Evolutionary conservation across 2,888 invertebrate species (phyloP).

Genomic region (Acanthosoma haemorrhoidale): DNA sequence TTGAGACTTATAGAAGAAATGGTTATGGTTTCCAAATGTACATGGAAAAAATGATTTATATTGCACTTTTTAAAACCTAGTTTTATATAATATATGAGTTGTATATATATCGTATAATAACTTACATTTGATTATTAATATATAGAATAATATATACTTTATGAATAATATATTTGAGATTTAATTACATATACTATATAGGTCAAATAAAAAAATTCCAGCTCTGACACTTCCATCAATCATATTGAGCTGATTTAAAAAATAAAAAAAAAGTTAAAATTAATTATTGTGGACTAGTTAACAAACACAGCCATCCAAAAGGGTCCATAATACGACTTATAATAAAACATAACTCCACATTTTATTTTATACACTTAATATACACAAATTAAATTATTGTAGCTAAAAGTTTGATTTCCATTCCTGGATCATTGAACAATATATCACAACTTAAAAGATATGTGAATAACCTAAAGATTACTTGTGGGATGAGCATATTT

Average conservation of each 20-base stretch:
- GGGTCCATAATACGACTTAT: background rate
- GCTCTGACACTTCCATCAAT: no score
- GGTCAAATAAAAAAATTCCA: no score
- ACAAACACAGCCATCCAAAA: slow-evolving; percentile 27
- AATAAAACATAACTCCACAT: background rate
- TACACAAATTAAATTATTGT: background rate
- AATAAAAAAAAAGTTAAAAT: background rate
- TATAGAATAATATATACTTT: background rate
- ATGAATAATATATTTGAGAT: background rate
- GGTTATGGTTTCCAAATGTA: no score
- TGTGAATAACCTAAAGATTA: background rate
- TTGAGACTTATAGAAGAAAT: background rate
- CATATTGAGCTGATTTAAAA: background rate
- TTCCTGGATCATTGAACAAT: background rate
- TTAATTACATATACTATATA: no score
- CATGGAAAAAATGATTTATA: no score
- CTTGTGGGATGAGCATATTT: background rate
- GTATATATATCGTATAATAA: no score
- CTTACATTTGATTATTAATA: background rate
- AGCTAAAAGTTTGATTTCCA: background rate
- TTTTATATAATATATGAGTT: background rate
- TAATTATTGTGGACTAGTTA: slow-evolving; percentile 19
- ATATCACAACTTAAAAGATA: slow-evolving; percentile 4
- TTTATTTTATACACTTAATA: background rate
- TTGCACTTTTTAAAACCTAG: background rate